Percentiles rank a stretch among this genome's conserved stretches.
Evolutionary conservation across 2,888 invertebrate genomes (phyloP).

Genomic region (Rutpela maculata): DNA sequence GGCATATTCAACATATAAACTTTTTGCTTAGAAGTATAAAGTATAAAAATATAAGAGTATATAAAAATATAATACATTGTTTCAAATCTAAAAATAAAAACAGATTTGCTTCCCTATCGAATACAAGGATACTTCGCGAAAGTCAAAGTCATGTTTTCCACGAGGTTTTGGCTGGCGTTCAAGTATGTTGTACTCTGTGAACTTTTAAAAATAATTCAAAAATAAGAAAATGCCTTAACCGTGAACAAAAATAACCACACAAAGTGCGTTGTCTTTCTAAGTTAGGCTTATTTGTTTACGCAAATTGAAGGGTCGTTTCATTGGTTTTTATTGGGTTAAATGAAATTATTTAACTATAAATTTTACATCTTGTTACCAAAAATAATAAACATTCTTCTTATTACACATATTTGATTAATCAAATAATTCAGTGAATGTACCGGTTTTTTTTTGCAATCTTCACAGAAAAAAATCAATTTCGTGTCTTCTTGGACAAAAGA

Average conservation of each 20-base stretch:
- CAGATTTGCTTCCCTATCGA: conserved; percentile 22
- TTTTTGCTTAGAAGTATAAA: neutral
- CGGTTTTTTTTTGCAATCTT: too few species aligned
- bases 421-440: too few species aligned
- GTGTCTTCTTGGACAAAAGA: too few species aligned
- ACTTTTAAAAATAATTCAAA: conserved; percentile 43
- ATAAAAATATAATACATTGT: conserved; percentile 1
- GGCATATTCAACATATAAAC: neutral
- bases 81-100: conserved; percentile 12
- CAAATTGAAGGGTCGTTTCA: conserved; percentile 4
- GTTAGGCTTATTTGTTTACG: conserved; percentile 41
- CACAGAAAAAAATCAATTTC: too few species aligned
- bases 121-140: conserved; percentile 19
- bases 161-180: conserved; percentile 35
- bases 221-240: conserved; percentile 43
- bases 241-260: conserved; percentile 45
- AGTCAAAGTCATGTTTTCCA: conserved; percentile 41
- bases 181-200: conserved; percentile 45
- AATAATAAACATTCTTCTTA: too few species aligned
- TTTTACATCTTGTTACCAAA: too few species aligned
- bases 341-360: too few species aligned
- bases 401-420: too few species aligned
- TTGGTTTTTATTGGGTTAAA: too few species aligned
- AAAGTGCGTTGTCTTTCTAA: conserved; percentile 52
- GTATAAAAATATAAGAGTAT: neutral